Evolutionary conservation across 2,888 invertebrate genomes (phyloP).

Genomic region (Diaprepes abbreviatus): DNA sequence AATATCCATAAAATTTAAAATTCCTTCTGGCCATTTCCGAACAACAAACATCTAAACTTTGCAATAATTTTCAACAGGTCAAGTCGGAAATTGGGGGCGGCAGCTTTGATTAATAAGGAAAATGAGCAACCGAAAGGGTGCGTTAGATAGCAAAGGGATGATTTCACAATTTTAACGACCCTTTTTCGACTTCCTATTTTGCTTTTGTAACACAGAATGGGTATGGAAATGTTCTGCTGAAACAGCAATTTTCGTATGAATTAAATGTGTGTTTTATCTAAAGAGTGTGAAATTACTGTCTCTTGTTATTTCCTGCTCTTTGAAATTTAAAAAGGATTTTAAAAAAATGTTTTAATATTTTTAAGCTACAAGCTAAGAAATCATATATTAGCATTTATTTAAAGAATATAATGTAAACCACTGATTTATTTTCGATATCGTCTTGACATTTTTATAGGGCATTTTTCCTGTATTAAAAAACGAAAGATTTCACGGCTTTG

Average conservation of each 20-base stretch:
- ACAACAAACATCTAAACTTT: slow-evolving; percentile 18
- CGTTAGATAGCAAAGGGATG: slow-evolving; percentile 30
- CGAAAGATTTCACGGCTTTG: no score
- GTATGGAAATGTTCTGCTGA: slow-evolving; percentile 17
- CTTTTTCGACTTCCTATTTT: slow-evolving; percentile 20
- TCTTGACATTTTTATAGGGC: no score
- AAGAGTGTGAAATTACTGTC: neutral
- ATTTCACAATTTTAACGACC: slow-evolving; percentile 22
- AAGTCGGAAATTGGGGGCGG: slow-evolving; percentile 61
- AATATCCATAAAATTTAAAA: neutral
- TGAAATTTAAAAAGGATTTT: no score
- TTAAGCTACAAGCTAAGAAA: no score
- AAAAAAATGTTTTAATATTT: no score
- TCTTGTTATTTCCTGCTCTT: no score
- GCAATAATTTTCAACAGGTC: slow-evolving; percentile 61
- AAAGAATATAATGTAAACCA: no score
- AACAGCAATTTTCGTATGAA: slow-evolving; percentile 13
- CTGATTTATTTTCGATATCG: no score
- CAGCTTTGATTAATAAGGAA: slow-evolving; percentile 61
- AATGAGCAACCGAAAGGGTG: slow-evolving; percentile 57
- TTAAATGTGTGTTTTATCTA: neutral
- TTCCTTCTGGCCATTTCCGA: slow-evolving; percentile 1
- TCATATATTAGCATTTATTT: no score
- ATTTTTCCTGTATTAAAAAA: no score
- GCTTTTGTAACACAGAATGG: slow-evolving; percentile 10